Evolutionary conservation across 1,140 invertebrate genomes (phyloP).

Genomic region (Drosophila rufa): DNA sequence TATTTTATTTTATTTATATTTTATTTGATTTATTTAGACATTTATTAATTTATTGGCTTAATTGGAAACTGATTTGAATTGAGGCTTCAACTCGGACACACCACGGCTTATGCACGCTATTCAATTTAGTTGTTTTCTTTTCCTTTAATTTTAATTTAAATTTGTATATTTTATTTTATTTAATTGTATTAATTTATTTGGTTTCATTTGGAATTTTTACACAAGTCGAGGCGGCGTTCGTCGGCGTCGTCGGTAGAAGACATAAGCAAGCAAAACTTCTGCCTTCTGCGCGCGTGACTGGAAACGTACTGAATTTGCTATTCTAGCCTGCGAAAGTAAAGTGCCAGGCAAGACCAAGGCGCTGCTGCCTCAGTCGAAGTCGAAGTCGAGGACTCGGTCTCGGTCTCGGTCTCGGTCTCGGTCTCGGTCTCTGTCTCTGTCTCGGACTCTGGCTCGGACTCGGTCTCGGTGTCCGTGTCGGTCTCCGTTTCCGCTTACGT

Average conservation of each 20-base stretch:
- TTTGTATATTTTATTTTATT: slow-evolving; percentile 35
- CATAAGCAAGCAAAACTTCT: slow-evolving; percentile 79
- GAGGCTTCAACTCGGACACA: slow-evolving; percentile 26
- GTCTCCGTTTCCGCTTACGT: slow-evolving; percentile 5
- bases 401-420: slow-evolving; percentile 31
- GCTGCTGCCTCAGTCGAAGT: slow-evolving; percentile 64
- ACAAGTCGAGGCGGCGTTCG: slow-evolving; percentile 73
- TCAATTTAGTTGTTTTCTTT: slow-evolving; percentile 36
- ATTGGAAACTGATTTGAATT: slow-evolving; percentile 36
- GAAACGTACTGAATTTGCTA: slow-evolving; percentile 83
- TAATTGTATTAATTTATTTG: slow-evolving; percentile 43
- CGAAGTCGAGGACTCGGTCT: slow-evolving; percentile 40
- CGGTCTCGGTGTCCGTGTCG: not conserved
- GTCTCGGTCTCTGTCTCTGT: slow-evolving; percentile 27
- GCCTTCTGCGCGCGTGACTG: slow-evolving; percentile 80
- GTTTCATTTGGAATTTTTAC: slow-evolving; percentile 68
- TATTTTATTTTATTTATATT: slow-evolving; percentile 25
- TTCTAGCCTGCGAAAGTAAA: slow-evolving; percentile 76
- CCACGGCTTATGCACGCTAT: slow-evolving; percentile 55
- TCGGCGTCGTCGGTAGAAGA: slow-evolving; percentile 68
- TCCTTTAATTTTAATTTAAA: slow-evolving; percentile 13
- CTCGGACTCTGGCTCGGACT: slow-evolving; percentile 12
- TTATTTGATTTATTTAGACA: slow-evolving; percentile 14
- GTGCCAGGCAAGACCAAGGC: slow-evolving; percentile 75
- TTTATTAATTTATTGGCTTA: slow-evolving; percentile 14